Base-by-base conservation (phyloP, 2,797 vertebrate species). In the Pseudomugil gertrudae region DNA sequence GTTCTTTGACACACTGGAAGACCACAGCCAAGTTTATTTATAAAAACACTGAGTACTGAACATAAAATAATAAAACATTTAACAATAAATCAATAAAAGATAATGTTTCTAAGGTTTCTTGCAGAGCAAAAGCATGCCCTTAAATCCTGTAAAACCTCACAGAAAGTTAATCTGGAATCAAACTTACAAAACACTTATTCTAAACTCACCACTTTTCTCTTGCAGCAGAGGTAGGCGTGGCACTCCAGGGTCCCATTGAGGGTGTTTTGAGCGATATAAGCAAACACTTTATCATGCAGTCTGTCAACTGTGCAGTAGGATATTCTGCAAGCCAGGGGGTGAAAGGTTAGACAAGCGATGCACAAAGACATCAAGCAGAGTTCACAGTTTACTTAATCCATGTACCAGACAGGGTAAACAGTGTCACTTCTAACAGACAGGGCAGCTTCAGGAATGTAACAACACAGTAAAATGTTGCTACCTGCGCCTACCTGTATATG, bases 251-350 rank as follows among this genome's bases (percentile, higher is more conserved):
- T 97, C 89, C 98, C 96, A 0, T 88, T 98, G 48, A 95, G 90
- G 78, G 95, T 95, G 91, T 95, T 98, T 89, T 98, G 97, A 48
- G 96, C 95, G 2, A 99, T 98, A 85, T 97, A 99, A 19, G 97
- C 97, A 77, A 99, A 99, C 59, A 98, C 96, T 80, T 97, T 98
- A 67, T 96, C 94, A 0, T 98, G 96, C 74, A 92, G 90, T 90
- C 96, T 98, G 93, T 98, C 97, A 62, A 96, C 97, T 0, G 97
- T 98, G 91, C 97, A 99, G 92, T 98, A 99, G 53, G 97, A 99
- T 89, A 99, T 97, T 87, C 97, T 99, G 92, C 29, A 83, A 61
- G 52, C 26, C 68, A 69, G 23, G 23, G 36, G 63, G 71, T 26
- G 66, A 74, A 17, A 53, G 67, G 66, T 87, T 76, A 79, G 63